phyloP scores from a whole-genome alignment of 1,140 invertebrate genomes.

The Micrasema longulum region DNA sequence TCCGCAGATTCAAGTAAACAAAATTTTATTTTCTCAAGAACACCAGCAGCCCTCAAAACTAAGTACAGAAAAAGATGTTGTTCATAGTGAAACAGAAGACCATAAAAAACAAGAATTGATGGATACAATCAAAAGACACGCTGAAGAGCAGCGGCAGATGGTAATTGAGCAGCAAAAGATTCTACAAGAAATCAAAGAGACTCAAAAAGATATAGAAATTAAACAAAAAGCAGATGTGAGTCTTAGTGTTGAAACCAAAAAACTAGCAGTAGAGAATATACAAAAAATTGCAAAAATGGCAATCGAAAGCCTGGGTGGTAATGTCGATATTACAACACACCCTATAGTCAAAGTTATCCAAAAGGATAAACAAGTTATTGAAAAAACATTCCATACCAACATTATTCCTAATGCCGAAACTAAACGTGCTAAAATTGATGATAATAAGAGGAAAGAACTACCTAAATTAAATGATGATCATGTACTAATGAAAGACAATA shows the following conservation, averaged over 20 bases:
- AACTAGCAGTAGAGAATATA: conserved; percentile 66
- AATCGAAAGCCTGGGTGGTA: conserved; percentile 59
- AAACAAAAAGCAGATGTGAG: conserved; percentile 41
- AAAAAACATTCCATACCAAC: background rate
- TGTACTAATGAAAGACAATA: background rate
- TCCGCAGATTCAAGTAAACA: background rate
- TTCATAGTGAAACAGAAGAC: conserved; percentile 55
- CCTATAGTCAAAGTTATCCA: background rate
- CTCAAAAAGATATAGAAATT: conserved; percentile 64
- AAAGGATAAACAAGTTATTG: conserved; percentile 14
- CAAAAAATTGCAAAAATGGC: conserved; percentile 66
- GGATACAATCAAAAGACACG: conserved; percentile 70
- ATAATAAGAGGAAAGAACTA: background rate
- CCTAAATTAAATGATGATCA: conserved; percentile 1
- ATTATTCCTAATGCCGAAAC: background rate
- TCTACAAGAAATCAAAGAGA: conserved; percentile 68
- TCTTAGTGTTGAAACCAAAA: conserved; percentile 61
- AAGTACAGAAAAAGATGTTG: background rate
- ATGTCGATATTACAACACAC: conserved; percentile 18
- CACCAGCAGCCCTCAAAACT: background rate
- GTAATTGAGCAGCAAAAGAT: conserved; percentile 71
- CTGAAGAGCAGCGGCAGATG: conserved; percentile 69
- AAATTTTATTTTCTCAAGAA: conserved; percentile 2
- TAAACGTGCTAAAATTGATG: background rate
- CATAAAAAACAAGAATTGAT: conserved; percentile 66